These are phyloP conservation scores for Colletes latitarsis DNA, from an alignment of 1,140 invertebrate species.

Conservation along the genomic window DNA sequence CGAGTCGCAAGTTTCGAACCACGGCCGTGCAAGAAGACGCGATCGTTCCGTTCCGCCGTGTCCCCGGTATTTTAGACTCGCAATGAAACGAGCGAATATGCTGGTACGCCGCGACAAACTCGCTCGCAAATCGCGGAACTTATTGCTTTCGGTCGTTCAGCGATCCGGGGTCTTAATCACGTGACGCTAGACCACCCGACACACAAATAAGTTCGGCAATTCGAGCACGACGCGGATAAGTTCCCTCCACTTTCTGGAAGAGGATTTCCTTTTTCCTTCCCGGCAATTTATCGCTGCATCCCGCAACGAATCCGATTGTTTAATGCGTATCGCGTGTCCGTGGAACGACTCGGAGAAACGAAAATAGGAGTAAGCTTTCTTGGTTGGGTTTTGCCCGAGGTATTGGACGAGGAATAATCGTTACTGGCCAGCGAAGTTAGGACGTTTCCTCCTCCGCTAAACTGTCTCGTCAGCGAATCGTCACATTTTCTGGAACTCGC, in stretches of 20 bases:
- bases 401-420: neutral
- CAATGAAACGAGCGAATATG: slow-evolving; percentile 34
- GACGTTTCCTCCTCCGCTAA: too few relatives aligned
- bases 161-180: slow-evolving; percentile 28
- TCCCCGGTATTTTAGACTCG: slow-evolving; percentile 9
- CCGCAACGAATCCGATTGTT: slow-evolving; percentile 26
- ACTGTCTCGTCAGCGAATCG: too few relatives aligned
- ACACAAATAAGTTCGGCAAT: slow-evolving; percentile 4
- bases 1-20: neutral
- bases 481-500: too few relatives aligned
- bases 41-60: neutral
- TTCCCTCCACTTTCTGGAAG: neutral
- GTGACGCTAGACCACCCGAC: slow-evolving; percentile 16
- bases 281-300: slow-evolving; percentile 9
- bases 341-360: neutral
- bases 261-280: neutral
- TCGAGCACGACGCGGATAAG: neutral
- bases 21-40: neutral
- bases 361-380: neutral
- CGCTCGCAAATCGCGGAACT: slow-evolving; percentile 38
- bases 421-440: too few relatives aligned
- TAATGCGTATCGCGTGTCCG: slow-evolving; percentile 25
- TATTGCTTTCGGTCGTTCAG: slow-evolving; percentile 24
- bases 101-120: slow-evolving; percentile 21
- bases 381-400: too few relatives aligned